phyloP scores from a whole-genome alignment of 1,140 invertebrate genomes.

The Tetragnatha versicolor region DNA sequence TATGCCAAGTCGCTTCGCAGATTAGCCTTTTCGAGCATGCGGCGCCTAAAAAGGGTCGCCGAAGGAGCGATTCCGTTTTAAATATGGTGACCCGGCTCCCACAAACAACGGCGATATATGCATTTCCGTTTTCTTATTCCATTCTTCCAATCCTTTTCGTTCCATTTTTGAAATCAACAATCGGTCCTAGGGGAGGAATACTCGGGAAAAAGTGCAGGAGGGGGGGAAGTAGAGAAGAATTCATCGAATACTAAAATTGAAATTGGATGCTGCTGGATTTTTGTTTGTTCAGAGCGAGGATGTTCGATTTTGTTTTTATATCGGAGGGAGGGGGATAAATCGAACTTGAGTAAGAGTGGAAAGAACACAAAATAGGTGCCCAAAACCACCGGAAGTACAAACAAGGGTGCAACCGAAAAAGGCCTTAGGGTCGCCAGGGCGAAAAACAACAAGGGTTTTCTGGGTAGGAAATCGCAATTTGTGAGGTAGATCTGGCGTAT shows the following conservation, averaged over 20 bases:
- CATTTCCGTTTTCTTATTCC: constrained; percentile 35
- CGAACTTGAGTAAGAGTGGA: constrained; percentile 19
- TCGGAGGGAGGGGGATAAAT: constrained; percentile 27
- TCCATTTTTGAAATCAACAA: constrained; percentile 43
- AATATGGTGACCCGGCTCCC: background rate
- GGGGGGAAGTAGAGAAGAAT: background rate
- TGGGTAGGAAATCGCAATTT: constrained; percentile 51
- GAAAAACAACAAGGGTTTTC: constrained; percentile 36
- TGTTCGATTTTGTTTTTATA: constrained; percentile 16
- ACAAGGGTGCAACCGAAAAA: background rate
- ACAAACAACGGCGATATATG: constrained; percentile 38
- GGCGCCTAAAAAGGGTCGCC: constrained; percentile 25
- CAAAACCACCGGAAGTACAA: constrained; percentile 44
- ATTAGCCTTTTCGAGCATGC: background rate
- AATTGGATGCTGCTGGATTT: constrained; percentile 50
- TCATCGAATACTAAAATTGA: constrained; percentile 54
- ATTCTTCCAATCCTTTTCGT: constrained; percentile 44
- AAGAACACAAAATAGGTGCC: constrained; percentile 49
- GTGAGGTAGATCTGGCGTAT: constrained; percentile 52
- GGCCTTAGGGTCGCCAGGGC: background rate
- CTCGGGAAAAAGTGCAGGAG: background rate
- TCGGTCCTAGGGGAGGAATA: constrained; percentile 38
- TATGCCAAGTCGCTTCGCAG: constrained; percentile 25
- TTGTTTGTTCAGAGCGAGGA: constrained; percentile 35
- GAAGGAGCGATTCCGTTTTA: constrained; percentile 35